Evolutionary conservation across 2,797 vertebrate species (phyloP), one percentile per base, ranked within the genome.

Genomic region (Enteromius mattozi): DNA sequence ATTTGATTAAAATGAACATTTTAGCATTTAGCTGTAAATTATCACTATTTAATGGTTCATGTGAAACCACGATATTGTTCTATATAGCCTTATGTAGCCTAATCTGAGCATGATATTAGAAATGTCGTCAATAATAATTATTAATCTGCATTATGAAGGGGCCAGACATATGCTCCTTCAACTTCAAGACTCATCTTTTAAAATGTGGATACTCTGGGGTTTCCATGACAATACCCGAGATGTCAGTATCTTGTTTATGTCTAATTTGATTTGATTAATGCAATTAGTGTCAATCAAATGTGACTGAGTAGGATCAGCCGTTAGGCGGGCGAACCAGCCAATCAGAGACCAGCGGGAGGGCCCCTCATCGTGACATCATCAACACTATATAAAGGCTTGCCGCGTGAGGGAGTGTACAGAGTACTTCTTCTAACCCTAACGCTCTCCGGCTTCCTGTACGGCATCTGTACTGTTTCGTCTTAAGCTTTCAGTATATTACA

Each of bases 401-500:
- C 1, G 6, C 10, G 0, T 0, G 0, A 0, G 0, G 0, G 2
- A 1, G 2, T 0, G 0, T 1, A 0, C 78, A 85, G 88, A 88
- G 88, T 78, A 83, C 85, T 12, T 6, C 0, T 45, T 27, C 88
- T 89, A 89, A 89, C 88, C 88, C 88, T 89, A 89, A 51, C 1
- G 19, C 1, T 19, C 0, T 0, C 0, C 0, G 0, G 21, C 42
- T 85, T 85, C 63, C 81, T 89, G 88, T 89, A 59, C 42, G 78
- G 4, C 2, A 40, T 4, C 1, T 27, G 75, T 76, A 24, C 88
- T 89, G 86, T 89, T 89, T 88, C 81, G 0, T 8, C 61, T 88
- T 77, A 37, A 83, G 88, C 88, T 89, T 89, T 89, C 88, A 89
- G 88, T 76, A 68, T 75, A 69, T 74, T 27, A 89, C 88, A 82